Conservation (phyloP, 2,113 vertebrate species). For the Cyprinodon brontotheroides region DNA sequence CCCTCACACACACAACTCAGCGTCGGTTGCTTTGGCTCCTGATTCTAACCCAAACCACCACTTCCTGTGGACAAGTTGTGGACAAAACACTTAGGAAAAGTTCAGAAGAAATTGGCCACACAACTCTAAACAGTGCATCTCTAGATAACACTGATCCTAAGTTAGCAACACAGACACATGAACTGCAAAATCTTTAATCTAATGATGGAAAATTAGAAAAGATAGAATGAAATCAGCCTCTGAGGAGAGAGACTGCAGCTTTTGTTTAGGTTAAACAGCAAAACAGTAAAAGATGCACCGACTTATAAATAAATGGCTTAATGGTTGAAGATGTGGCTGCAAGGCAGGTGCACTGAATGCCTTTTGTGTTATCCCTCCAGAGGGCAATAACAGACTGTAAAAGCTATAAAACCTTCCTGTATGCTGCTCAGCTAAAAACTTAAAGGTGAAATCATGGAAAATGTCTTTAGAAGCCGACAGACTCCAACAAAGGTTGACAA, state of each 20-base stretch:
- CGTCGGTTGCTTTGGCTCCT: background rate
- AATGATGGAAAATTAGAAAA: background rate
- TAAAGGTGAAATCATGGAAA: constrained; percentile 16
- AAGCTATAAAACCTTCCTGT: constrained; percentile 4
- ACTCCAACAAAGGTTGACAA: constrained; percentile 30
- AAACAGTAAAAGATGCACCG: constrained; percentile 25
- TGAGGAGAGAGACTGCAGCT: constrained; percentile 7
- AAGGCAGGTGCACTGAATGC: background rate
- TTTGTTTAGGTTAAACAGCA: constrained; percentile 14
- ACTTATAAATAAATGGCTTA: constrained; percentile 1
- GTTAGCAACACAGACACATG: no score
- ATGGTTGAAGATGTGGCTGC: background rate
- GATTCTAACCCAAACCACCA: background rate
- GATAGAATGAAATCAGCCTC: constrained; percentile 24
- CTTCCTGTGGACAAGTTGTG: no score
- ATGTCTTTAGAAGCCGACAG: constrained; percentile 27
- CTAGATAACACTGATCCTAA: no score
- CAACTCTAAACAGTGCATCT: no score
- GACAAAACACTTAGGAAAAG: no score
- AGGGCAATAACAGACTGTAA: background rate
- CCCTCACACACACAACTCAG: no score
- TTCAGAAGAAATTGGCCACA: background rate
- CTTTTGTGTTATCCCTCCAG: background rate
- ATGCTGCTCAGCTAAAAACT: background rate
- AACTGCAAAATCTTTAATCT: background rate